These are phyloP conservation scores for Coelinius sp. DNA, from an alignment of 2,888 invertebrate genomes.

Conservation along the genomic window DNA sequence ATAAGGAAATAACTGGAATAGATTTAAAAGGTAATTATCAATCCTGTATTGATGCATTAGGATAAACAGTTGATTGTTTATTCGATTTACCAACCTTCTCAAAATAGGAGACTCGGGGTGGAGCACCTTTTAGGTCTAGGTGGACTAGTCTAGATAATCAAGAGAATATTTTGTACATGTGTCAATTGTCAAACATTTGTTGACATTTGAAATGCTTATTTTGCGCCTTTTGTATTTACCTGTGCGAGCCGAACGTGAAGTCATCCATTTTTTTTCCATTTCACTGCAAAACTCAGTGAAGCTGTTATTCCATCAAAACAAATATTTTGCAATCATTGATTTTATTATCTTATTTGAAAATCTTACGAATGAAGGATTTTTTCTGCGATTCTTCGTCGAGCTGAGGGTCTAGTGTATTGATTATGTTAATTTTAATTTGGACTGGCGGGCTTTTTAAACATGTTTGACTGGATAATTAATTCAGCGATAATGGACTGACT, in stretches of 20 bases:
- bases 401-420: conserved; percentile 15
- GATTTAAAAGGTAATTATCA: conserved; percentile 48
- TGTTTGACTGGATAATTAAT: background rate
- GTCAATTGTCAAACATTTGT: conserved; percentile 38
- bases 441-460: conserved; percentile 11
- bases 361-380: background rate
- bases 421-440: background rate
- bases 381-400: background rate
- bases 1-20: conserved; percentile 75
- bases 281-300: conserved; percentile 20
- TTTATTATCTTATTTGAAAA: background rate
- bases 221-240: conserved; percentile 63
- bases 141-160: conserved; percentile 75
- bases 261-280: conserved; percentile 69
- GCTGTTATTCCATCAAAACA: conserved; percentile 16
- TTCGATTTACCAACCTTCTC: conserved; percentile 70
- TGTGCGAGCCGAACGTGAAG: conserved; percentile 71
- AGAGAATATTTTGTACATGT: conserved; percentile 48
- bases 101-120: conserved; percentile 76
- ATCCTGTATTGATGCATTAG: background rate
- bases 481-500: background rate
- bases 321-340: background rate
- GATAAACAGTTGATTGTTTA: background rate
- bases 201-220: conserved; percentile 24
- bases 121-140: conserved; percentile 83